Percentiles rank a stretch among this genome's conserved stretches.
Conservation (phyloP, 2,888 invertebrate species). For the Heliconius ismenius region DNA sequence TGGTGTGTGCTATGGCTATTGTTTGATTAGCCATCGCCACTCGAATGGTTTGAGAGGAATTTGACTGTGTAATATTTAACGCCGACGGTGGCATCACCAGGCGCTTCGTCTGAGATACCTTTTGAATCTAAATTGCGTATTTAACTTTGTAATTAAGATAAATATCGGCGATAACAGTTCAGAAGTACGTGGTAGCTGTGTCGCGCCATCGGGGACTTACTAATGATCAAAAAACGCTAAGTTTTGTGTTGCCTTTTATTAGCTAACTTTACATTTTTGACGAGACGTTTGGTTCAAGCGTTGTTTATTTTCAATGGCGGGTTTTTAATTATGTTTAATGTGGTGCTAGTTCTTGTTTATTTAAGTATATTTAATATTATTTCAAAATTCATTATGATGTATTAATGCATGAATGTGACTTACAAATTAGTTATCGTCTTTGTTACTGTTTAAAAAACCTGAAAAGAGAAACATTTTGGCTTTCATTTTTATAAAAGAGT, state of each 20-base stretch:
- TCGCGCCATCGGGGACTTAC: constrained; percentile 58
- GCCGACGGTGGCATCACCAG: constrained; percentile 73
- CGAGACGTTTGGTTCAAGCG: constrained; percentile 35
- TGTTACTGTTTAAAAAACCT: not conserved
- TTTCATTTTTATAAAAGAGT: not conserved
- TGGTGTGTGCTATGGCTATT: constrained; percentile 65
- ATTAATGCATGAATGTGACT: constrained; percentile 14
- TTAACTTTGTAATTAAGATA: constrained; percentile 78
- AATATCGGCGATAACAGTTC: constrained; percentile 72
- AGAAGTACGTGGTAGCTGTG: constrained; percentile 64
- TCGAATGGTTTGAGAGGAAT: constrained; percentile 63
- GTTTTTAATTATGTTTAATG: constrained; percentile 31
- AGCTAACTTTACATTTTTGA: constrained; percentile 17
- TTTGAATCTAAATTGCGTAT: constrained; percentile 73
- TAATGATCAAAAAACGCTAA: constrained; percentile 52
- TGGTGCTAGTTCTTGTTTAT: constrained; percentile 18
- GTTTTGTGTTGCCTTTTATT: constrained; percentile 39
- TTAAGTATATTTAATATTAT: constrained; percentile 6
- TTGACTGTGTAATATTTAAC: constrained; percentile 69
- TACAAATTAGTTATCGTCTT: constrained; percentile 2
- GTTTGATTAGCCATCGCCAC: constrained; percentile 71
- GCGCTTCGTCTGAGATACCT: constrained; percentile 65
- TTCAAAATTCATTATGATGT: constrained; percentile 13
- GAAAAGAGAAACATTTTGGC: not conserved
- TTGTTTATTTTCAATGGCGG: constrained; percentile 40